phyloP scores from a whole-genome alignment of 2,888 invertebrate species.

The Stomorhina lunata region DNA sequence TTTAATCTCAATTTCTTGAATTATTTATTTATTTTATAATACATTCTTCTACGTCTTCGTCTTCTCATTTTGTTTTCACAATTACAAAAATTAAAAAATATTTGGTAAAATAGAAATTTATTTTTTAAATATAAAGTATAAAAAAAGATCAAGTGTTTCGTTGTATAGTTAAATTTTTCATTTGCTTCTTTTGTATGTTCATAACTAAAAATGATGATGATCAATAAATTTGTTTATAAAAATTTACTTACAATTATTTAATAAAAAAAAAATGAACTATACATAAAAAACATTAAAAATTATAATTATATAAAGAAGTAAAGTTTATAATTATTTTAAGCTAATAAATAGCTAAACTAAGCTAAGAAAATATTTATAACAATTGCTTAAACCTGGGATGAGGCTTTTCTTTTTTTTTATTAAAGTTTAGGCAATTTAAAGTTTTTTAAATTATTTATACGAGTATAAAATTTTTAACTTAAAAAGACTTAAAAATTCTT shows the following conservation, averaged over 20 bases:
- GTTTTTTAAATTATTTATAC: slow-evolving; percentile 30
- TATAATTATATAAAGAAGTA: slow-evolving; percentile 27
- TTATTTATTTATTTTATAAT: slow-evolving; percentile 48
- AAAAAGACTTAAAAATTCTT: slow-evolving; percentile 35
- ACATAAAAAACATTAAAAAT: slow-evolving; percentile 45
- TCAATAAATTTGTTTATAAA: neutral
- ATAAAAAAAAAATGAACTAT: slow-evolving; percentile 4
- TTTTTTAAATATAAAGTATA: neutral
- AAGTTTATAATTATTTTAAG: slow-evolving; percentile 12
- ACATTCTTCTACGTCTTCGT: slow-evolving; percentile 32
- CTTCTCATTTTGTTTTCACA: slow-evolving; percentile 51
- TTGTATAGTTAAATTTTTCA: slow-evolving; percentile 19
- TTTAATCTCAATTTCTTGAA: slow-evolving; percentile 54
- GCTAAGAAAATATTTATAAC: slow-evolving; percentile 53
- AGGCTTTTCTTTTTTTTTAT: no score
- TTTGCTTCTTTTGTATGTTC: neutral
- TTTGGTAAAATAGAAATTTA: slow-evolving; percentile 55
- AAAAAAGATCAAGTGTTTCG: slow-evolving; percentile 26
- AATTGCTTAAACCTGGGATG: no score
- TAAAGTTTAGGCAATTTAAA: neutral
- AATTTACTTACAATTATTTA: neutral
- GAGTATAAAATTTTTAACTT: neutral
- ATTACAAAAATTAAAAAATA: slow-evolving; percentile 56
- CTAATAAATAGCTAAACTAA: slow-evolving; percentile 60
- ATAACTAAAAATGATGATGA: slow-evolving; percentile 11